Evolutionary conservation across 1,140 invertebrate genomes (phyloP).

Genomic region (Zelostemma sp.): DNA sequence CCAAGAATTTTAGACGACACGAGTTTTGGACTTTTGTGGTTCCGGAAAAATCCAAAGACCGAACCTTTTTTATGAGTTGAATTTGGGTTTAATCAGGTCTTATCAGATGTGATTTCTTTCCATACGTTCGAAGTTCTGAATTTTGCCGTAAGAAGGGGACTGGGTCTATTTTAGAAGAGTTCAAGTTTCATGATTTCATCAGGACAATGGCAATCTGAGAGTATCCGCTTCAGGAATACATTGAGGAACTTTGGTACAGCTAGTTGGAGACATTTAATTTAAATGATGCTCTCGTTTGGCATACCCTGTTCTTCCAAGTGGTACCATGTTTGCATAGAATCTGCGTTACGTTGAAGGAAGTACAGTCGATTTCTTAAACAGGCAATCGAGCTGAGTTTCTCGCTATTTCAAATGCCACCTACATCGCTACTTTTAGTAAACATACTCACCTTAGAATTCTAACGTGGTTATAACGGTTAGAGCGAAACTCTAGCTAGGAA

Average conservation of each 20-base stretch:
- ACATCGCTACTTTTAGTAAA: slow-evolving; percentile 28
- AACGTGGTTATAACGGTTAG: slow-evolving; percentile 27
- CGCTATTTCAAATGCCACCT: slow-evolving; percentile 22
- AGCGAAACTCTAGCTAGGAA: slow-evolving; percentile 32
- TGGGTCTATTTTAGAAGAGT: no score
- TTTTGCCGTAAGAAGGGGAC: no score
- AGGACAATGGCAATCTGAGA: no score
- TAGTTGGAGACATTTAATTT: slow-evolving; percentile 41
- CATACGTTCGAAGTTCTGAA: background rate
- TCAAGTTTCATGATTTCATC: no score
- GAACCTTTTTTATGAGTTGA: no score
- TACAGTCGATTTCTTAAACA: slow-evolving; percentile 47
- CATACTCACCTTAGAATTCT: slow-evolving; percentile 41
- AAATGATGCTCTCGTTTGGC: slow-evolving; percentile 45
- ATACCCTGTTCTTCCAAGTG: slow-evolving; percentile 50
- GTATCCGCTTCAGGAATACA: slow-evolving; percentile 26
- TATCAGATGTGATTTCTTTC: no score
- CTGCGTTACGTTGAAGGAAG: slow-evolving; percentile 11
- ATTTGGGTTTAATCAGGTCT: no score
- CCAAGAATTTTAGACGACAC: no score
- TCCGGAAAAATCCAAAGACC: no score
- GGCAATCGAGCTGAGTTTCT: slow-evolving; percentile 35
- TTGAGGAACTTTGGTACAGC: slow-evolving; percentile 39
- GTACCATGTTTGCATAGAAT: slow-evolving; percentile 19
- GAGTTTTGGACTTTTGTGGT: no score